Evolutionary conservation across 2,888 invertebrate genomes (phyloP).

Genomic region (Ennomos erosarius): DNA sequence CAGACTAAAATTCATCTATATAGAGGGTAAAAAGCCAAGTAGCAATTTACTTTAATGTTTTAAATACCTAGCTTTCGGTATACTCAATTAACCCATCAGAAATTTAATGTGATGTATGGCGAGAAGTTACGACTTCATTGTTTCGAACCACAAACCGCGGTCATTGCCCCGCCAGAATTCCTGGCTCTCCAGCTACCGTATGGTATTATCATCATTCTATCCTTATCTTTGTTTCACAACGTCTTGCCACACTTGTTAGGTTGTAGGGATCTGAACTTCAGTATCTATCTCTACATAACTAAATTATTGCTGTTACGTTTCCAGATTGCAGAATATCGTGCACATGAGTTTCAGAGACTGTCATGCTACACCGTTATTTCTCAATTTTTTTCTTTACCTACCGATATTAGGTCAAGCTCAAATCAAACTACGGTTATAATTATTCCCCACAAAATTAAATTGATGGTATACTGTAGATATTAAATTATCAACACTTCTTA

Average conservation of each 20-base stretch:
- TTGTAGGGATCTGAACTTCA: constrained; percentile 15
- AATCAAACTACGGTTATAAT: too few relatives aligned
- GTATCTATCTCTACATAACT: constrained; percentile 1
- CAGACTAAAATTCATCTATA: too few relatives aligned
- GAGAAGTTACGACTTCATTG: constrained; percentile 48
- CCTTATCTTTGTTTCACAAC: constrained; percentile 59
- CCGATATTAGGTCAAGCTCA: too few relatives aligned
- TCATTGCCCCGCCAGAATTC: constrained; percentile 59
- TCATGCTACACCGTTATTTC: too few relatives aligned
- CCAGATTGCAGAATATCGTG: too few relatives aligned
- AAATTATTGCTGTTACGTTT: too few relatives aligned
- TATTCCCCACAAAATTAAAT: too few relatives aligned
- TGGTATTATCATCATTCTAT: constrained; percentile 49
- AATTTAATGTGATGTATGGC: constrained; percentile 32
- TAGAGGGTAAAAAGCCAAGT: too few relatives aligned
- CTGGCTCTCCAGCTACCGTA: constrained; percentile 42
- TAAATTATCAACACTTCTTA: too few relatives aligned
- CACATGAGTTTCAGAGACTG: too few relatives aligned
- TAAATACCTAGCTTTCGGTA: constrained; percentile 9
- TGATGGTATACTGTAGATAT: too few relatives aligned
- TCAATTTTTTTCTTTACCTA: too few relatives aligned
- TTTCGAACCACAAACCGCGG: constrained; percentile 52
- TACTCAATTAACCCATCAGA: constrained; percentile 32
- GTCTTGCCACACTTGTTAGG: constrained; percentile 43
- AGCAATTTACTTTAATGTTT: constrained; percentile 3